These are phyloP conservation scores for Pseudoips prasinana DNA, from an alignment of 2,888 invertebrate genomes.

Conservation along the genomic window DNA sequence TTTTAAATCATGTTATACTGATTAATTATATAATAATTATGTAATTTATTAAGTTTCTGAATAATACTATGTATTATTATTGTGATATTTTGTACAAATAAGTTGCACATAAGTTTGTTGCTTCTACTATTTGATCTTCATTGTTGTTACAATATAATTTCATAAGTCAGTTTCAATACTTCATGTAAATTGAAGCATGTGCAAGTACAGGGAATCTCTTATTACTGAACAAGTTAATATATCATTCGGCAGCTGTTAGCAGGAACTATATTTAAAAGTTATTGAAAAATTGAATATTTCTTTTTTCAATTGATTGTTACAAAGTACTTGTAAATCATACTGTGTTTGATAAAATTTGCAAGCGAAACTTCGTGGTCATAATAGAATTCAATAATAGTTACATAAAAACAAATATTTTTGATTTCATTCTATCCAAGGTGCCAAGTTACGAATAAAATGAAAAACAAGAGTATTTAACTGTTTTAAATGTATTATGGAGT, in stretches of 20 bases:
- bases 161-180: conserved; percentile 28
- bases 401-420: no score
- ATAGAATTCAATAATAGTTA: no score
- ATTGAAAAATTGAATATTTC: conserved; percentile 67
- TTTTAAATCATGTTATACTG: conserved; percentile 15
- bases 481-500: no score
- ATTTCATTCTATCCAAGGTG: no score
- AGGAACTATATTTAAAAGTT: conserved; percentile 64
- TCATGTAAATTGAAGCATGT: conserved; percentile 55
- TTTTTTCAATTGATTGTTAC: conserved; percentile 76
- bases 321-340: no score
- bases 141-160: conserved; percentile 24
- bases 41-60: conserved; percentile 40
- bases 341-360: no score
- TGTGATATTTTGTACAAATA: conserved; percentile 80
- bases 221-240: conserved; percentile 63
- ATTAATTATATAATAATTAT: conserved; percentile 20
- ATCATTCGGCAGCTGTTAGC: conserved; percentile 54
- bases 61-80: conserved; percentile 56
- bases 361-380: no score
- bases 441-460: no score
- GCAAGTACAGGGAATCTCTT: conserved; percentile 68
- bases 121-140: conserved; percentile 38
- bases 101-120: conserved; percentile 59
- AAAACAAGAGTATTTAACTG: no score